Conservation (phyloP, 2,888 invertebrate genomes). For the Volucella bombylans region DNA sequence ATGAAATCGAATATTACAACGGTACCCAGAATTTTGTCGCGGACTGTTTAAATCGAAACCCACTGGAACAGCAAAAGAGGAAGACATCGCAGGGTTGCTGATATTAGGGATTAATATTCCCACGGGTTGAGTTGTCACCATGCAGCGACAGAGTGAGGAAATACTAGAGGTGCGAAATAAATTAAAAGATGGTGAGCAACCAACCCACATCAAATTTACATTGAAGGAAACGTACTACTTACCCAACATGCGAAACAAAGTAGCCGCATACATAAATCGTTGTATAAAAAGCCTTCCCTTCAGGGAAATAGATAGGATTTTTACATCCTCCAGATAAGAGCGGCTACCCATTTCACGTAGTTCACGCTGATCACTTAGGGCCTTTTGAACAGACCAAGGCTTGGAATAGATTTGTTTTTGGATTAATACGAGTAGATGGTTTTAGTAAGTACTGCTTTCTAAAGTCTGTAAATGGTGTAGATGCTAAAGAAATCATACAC, state of each 20-base stretch:
- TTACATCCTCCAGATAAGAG: no score
- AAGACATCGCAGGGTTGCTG: not conserved
- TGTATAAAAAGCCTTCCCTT: no score
- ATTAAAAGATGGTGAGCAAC: not conserved
- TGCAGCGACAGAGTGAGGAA: constrained; percentile 7
- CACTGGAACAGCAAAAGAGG: not conserved
- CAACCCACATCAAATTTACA: not conserved
- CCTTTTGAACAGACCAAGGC: not conserved
- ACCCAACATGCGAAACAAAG: no score
- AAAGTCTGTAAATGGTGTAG: not conserved
- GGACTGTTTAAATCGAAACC: not conserved
- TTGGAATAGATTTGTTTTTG: not conserved
- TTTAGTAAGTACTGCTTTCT: constrained; percentile 9
- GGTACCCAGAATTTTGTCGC: constrained; percentile 8
- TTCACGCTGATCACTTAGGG: constrained; percentile 1
- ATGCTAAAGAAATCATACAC: constrained; percentile 7
- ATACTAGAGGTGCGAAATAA: not conserved
- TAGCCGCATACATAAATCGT: no score
- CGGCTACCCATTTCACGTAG: not conserved
- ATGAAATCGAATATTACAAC: not conserved
- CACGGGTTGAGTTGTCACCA: not conserved
- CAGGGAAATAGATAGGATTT: no score
- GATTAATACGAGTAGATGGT: not conserved
- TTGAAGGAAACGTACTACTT: not conserved
- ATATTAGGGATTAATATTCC: constrained; percentile 1